Evolutionary conservation across 2,888 invertebrate species (phyloP), one percentile per base, ranked within the genome.

Genomic region (Drosophila conformis): DNA sequence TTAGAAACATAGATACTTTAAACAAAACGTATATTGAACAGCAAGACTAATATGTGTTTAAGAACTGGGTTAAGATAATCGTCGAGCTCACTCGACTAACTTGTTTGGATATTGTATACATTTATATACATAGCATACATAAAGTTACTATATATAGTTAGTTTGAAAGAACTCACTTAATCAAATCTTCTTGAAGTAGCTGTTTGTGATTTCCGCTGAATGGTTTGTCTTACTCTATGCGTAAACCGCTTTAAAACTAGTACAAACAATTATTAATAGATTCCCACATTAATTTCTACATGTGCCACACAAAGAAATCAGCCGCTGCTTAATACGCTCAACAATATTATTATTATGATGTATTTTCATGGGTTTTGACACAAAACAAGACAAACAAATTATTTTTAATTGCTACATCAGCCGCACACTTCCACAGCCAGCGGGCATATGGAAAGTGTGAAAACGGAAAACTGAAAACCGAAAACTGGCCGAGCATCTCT

Each of bases 361-460:
- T 84, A 77, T 87, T 84, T 89, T 80, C 76, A 76, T 73, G 69
- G 68, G 76, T 89, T 85, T 79, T 83, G 89, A 89, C 85, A 81
- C 61, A 66, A 83, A 77, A 89, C 87, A 87, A 82, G 86, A 64
- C 71, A 87, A 83, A 85, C 88, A 87, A 89, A 87, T 87, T 87
- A 87, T 85, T 88, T 87, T 87, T 90, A 87, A 90, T 87, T 87
- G 88, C 76, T 83, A 88, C 90, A 89, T 73, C 75, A 75, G 61
- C 25, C 72, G 63, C 71, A 63, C 58, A 63, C 69, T 61, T 69
- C 69, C 64, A 54, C 40, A 42, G 71, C 71, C 69, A 46, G 63
- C 57, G 61, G 56, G 29, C 59, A 49, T 51, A 46, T 74, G 80
- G 89, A 89, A 89, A 85, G 89, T 89, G 89, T 81, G 89, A 89